Base-by-base conservation (phyloP, 2,113 vertebrate genomes). In the Mus spicilegus region DNA sequence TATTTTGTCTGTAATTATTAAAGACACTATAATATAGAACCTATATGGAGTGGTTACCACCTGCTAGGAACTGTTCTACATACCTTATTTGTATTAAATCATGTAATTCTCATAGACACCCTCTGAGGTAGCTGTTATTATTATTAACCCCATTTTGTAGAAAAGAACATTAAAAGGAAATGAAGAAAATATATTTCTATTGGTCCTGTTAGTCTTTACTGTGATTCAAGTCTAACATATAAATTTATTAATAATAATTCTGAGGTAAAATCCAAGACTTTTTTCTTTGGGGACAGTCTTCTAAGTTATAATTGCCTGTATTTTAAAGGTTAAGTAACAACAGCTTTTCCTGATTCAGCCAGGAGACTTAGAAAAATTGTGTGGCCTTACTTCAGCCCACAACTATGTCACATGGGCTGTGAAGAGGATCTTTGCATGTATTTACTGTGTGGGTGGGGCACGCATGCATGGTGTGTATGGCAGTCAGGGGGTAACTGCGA, bases 251-350 rank as follows among this genome's bases (percentile, higher is more conserved):
- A 61, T 94, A 72, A 39, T 81, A 72, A 82, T 76, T 91, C 80
- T 61, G 51, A 95, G 94, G 87, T 87, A 91, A 91, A 94, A 93
- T n/a, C 19, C 24, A 61, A 72, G 65, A 84, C 56, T 93, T 93
- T 54, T 78, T 82, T 63, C 33, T 94, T 80, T 72, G 58, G 73
- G 89, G 51, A 58, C 51, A 87, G 42, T 56, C 30, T 70, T 39
- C 72, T 72, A 76, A 93, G 51, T 24, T 94, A 63, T 46, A 86
- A 92, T 96, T 97, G 76, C 46, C 72, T 92, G 28, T 90, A n/a
- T 85, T 96, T 93, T 95, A 51, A 87, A 96, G 58, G 51, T 87
- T 87, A 92, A 61, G n/a, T 88, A 72, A 36, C 56, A 93, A 82
- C 51, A 95, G 72, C 70, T 96, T 91, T 54, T 49, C 70, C 87